phyloP scores from a whole-genome alignment of 1,140 invertebrate species.

The Aphelinus atriplicis region DNA sequence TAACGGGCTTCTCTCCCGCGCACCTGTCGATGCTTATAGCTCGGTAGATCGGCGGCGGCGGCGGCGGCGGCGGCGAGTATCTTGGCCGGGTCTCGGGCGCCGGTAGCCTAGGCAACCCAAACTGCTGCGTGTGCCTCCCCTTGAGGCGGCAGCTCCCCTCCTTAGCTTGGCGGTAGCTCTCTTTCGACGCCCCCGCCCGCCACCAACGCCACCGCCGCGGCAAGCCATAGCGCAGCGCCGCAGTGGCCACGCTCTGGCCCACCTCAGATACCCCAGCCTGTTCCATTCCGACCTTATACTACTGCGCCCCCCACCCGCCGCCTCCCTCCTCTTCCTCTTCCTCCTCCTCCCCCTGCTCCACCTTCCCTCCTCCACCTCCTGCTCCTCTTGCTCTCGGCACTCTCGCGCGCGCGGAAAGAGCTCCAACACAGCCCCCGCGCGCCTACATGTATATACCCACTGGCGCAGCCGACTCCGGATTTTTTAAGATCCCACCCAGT shows the following conservation, averaged over 20 bases:
- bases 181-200: constrained; percentile 57
- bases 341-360: constrained; percentile 27
- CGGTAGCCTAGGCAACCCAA: constrained; percentile 66
- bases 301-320: not conserved
- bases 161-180: constrained; percentile 42
- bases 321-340: constrained; percentile 34
- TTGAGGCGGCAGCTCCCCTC: constrained; percentile 34
- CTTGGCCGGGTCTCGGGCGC: constrained; percentile 65
- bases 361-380: constrained; percentile 30
- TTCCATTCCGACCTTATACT: constrained; percentile 12
- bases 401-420: not conserved
- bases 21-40: constrained; percentile 34
- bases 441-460: too few species aligned
- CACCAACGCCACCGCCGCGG: constrained; percentile 60
- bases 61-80: constrained; percentile 55
- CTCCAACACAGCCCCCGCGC: too few species aligned
- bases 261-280: constrained; percentile 63
- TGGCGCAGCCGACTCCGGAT: too few species aligned
- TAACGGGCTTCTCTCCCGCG: not conserved
- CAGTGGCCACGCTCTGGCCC: constrained; percentile 63
- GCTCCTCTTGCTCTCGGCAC: constrained; percentile 13
- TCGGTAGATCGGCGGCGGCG: too few species aligned
- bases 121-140: constrained; percentile 45
- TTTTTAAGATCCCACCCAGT: too few species aligned
- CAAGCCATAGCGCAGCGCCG: constrained; percentile 60